Evolutionary conservation across 1,140 invertebrate genomes (phyloP).

Genomic region (Ceratosolen solmsi): DNA sequence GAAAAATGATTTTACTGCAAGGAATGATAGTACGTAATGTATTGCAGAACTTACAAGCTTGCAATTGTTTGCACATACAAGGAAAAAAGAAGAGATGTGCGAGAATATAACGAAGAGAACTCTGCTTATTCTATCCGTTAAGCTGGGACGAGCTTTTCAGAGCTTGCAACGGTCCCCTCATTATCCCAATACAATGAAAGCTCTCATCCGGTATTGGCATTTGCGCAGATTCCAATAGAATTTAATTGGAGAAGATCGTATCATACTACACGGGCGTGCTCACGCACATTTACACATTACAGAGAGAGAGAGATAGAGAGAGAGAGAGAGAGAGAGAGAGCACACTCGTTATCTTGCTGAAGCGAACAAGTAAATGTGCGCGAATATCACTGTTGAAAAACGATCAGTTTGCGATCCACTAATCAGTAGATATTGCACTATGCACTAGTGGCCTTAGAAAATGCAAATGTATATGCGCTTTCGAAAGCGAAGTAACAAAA

Average conservation of each 20-base stretch:
- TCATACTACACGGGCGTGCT: neutral
- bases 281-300: neutral
- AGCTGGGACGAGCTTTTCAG: constrained; percentile 1
- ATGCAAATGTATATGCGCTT: neutral
- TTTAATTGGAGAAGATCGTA: constrained; percentile 65
- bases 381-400: no score
- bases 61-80: no score
- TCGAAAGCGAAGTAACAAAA: neutral
- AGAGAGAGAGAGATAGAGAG: neutral
- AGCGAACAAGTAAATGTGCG: no score
- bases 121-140: constrained; percentile 18
- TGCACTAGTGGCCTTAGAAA: neutral
- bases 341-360: no score
- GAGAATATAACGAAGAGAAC: neutral
- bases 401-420: no score
- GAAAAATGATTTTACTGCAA: neutral
- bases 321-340: no score
- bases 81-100: neutral
- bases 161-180: constrained; percentile 53
- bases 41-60: no score
- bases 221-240: constrained; percentile 65
- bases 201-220: constrained; percentile 62
- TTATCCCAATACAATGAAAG: constrained; percentile 64
- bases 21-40: neutral
- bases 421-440: neutral